Evolutionary conservation across 1,140 invertebrate species (phyloP).

Genomic region (Caenorhabditis elegans): WBcel235 BX284605.5:6881501-6882000

Average conservation of each 20-base stretch:
- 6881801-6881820: no score
- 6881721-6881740: background rate
- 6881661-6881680: constrained; percentile 93
- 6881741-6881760: constrained; percentile 14
- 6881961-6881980: constrained; percentile 16
- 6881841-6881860: no score
- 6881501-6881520: no score
- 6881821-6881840: no score
- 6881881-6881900: background rate
- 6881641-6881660: constrained; percentile 97
- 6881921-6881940: background rate
- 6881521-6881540: no score
- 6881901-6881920: background rate
- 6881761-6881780: background rate
- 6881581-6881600: constrained; percentile 75
- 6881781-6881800: background rate
- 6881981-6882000: constrained; percentile 23
- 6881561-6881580: no score
- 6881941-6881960: constrained; percentile 25
- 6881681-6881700: constrained; percentile 78
- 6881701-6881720: background rate
- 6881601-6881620: constrained; percentile 73
- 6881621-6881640: constrained; percentile 96
- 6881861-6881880: no score
- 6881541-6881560: no score